Percentiles rank a stretch among this genome's conserved stretches.
Evolutionary conservation across 1,140 invertebrate species (phyloP).

Genomic region (Elymnias hypermnestra): DNA sequence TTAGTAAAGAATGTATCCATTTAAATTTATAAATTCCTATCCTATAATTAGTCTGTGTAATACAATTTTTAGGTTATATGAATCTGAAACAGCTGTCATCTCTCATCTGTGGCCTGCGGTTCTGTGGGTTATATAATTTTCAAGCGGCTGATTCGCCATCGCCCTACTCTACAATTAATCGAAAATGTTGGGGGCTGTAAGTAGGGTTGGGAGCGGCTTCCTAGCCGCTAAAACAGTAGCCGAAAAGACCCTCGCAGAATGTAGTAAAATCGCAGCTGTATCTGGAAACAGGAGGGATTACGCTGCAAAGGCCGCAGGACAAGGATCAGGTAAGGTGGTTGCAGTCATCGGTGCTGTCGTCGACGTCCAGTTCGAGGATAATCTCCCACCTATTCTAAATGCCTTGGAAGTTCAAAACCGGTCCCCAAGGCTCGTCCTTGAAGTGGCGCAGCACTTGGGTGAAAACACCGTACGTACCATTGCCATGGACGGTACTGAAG

Average conservation of each 20-base stretch:
- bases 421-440: conserved; percentile 84
- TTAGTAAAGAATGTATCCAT: no score
- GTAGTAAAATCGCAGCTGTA: conserved; percentile 58
- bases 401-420: conserved; percentile 90
- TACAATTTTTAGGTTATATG: neutral
- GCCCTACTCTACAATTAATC: conserved; percentile 21
- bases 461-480: conserved; percentile 90
- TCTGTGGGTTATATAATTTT: conserved; percentile 60
- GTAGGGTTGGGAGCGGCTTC: conserved; percentile 67
- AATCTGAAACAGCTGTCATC: neutral
- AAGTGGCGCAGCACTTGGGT: conserved; percentile 93
- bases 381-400: conserved; percentile 97
- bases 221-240: conserved; percentile 62
- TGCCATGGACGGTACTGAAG: conserved; percentile 93
- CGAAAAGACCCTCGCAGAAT: conserved; percentile 62
- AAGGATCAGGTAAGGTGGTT: conserved; percentile 84
- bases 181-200: conserved; percentile 70
- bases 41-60: no score
- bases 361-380: conserved; percentile 99
- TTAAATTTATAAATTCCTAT: no score
- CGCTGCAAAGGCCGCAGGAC: conserved; percentile 57
- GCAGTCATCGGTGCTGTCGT: conserved; percentile 99
- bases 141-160: no score
- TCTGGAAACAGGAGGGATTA: conserved; percentile 62
- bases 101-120: conserved; percentile 5